These are phyloP conservation scores for Muscina levida DNA, from an alignment of 2,888 invertebrate genomes.

Conservation along the genomic window DNA sequence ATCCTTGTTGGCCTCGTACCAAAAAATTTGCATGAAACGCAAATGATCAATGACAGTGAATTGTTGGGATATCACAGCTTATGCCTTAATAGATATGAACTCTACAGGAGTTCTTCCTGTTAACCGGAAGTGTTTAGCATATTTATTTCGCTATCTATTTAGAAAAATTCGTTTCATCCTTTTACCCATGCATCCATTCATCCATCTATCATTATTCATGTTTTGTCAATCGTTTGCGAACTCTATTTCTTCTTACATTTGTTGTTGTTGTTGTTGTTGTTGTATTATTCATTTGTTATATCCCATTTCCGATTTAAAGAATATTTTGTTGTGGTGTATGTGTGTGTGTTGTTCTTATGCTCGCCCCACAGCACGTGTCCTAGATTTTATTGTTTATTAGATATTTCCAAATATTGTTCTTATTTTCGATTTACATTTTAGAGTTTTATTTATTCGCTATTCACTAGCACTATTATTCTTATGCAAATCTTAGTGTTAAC, in stretches of 20 bases:
- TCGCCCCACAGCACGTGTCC: constrained; percentile 62
- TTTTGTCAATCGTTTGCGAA: constrained; percentile 10
- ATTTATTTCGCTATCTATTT: background rate
- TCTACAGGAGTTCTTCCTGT: constrained; percentile 13
- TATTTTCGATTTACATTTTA: constrained; percentile 16
- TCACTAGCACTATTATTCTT: constrained; percentile 7
- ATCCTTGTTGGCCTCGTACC: background rate
- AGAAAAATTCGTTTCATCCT: background rate
- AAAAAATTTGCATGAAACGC: constrained; percentile 17
- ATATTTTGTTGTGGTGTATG: too few relatives aligned
- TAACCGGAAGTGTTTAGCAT: constrained; percentile 34
- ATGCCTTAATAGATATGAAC: background rate
- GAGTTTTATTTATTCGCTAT: constrained; percentile 49
- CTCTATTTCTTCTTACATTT: constrained; percentile 5
- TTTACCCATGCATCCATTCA: too few relatives aligned
- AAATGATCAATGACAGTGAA: background rate
- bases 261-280: background rate
- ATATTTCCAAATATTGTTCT: constrained; percentile 25
- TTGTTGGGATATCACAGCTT: background rate
- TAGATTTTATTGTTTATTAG: constrained; percentile 20
- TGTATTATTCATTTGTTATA: too few relatives aligned
- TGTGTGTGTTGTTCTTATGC: background rate
- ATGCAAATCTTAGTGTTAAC: constrained; percentile 55
- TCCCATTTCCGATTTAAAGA: too few relatives aligned
- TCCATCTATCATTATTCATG: too few relatives aligned